phyloP scores from a whole-genome alignment of 2,888 invertebrate species.

The Strigamia maritima region DNA sequence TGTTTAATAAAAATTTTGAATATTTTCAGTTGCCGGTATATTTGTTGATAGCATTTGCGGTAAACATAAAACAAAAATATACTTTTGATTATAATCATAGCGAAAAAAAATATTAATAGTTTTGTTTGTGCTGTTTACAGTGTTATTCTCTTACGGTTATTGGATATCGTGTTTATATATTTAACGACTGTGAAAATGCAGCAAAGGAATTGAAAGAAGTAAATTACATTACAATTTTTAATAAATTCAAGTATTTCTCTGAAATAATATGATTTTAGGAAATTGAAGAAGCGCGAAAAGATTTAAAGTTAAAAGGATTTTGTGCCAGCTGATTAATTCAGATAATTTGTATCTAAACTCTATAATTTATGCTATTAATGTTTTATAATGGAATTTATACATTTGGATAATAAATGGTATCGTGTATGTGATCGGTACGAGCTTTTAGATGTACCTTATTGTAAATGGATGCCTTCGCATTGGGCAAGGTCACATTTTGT shows the following conservation, averaged over 20 bases:
- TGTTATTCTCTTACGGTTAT: slow-evolving; percentile 38
- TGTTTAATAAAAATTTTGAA: not conserved
- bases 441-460: too few relatives aligned
- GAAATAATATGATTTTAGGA: slow-evolving; percentile 20
- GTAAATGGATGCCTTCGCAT: too few relatives aligned
- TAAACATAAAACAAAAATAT: not conserved
- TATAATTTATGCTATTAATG: not conserved
- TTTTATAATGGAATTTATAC: too few relatives aligned
- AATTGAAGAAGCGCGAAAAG: slow-evolving; percentile 26
- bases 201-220: slow-evolving; percentile 36
- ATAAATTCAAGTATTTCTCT: not conserved
- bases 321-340: not conserved
- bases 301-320: slow-evolving; percentile 31
- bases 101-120: not conserved
- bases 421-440: too few relatives aligned
- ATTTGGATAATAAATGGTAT: too few relatives aligned
- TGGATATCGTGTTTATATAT: slow-evolving; percentile 38
- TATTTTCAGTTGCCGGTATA: slow-evolving; percentile 18
- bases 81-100: too few relatives aligned
- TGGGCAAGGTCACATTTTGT: not conserved
- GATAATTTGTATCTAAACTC: not conserved
- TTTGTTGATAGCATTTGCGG: not conserved
- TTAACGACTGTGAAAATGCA: slow-evolving; percentile 38
- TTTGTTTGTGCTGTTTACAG: not conserved
- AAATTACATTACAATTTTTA: not conserved